Evolutionary conservation across 2,113 vertebrate genomes (phyloP).

Genomic region (Pterocles gutturalis): DNA sequence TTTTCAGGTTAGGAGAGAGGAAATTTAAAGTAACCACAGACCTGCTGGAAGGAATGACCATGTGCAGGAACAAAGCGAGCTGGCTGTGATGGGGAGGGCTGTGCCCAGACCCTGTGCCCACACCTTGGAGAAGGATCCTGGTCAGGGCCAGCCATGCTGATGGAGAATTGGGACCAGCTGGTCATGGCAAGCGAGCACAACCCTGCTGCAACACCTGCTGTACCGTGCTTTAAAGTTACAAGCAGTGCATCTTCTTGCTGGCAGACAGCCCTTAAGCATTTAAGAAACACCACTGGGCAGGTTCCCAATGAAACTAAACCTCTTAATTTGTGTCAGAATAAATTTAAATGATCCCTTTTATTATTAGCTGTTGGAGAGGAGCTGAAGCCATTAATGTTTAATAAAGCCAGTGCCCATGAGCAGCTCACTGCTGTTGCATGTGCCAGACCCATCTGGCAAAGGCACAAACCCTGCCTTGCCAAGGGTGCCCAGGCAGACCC

Average conservation of each 20-base stretch:
- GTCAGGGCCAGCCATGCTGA: background rate
- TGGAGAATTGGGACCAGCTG: background rate
- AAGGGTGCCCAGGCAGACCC: background rate
- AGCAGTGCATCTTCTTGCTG: background rate
- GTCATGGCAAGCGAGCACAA: background rate
- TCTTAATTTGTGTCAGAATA: slow-evolving; percentile 14
- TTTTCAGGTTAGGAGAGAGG: background rate
- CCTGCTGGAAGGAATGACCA: background rate
- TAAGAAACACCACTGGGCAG: background rate
- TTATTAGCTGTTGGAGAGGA: background rate
- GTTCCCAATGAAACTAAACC: background rate
- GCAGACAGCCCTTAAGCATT: background rate
- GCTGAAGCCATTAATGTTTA: background rate
- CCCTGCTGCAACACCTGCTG: background rate
- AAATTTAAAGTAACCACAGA: background rate
- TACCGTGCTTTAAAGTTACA: background rate
- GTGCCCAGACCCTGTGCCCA: background rate
- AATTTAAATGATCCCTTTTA: slow-evolving; percentile 25
- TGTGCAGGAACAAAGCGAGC: background rate
- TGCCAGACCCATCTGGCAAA: slow-evolving; percentile 17
- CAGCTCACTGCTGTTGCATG: background rate
- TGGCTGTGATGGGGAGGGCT: background rate
- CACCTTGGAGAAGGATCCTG: background rate
- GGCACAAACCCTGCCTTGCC: background rate
- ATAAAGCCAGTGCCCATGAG: background rate